phyloP scores from a whole-genome alignment of 2,797 vertebrate genomes.

The Anolis apletophallus region DNA sequence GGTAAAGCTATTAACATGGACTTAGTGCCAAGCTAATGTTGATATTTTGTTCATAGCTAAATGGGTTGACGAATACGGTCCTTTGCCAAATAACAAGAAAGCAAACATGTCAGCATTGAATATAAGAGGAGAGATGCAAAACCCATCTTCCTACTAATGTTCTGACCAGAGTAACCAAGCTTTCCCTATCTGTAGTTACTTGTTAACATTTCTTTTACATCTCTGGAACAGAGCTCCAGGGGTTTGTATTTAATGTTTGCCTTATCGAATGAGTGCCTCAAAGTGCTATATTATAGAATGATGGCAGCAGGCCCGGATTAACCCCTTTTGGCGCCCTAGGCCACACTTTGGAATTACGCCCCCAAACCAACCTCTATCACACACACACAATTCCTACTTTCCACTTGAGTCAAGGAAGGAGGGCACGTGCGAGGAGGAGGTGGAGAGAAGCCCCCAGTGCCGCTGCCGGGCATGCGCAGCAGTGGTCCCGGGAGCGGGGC shows the following conservation, averaged over 20 bases:
- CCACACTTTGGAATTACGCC: too few species aligned
- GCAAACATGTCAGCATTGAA: background rate
- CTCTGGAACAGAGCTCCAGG: background rate
- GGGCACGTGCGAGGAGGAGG: too few species aligned
- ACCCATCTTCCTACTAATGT: background rate
- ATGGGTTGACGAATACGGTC: background rate
- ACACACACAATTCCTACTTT: too few species aligned
- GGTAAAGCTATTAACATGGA: slow-evolving; percentile 81
- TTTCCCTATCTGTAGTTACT: accelerated
- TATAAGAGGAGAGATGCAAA: background rate
- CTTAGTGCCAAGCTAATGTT: slow-evolving; percentile 30
- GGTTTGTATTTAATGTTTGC: background rate
- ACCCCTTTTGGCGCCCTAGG: too few species aligned
- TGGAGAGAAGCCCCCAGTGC: too few species aligned
- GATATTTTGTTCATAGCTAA: too few species aligned
- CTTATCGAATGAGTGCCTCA: accelerated
- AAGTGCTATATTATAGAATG: background rate
- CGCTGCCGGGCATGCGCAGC: too few species aligned
- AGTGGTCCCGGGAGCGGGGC: too few species aligned
- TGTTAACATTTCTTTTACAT: accelerated
- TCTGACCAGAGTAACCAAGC: background rate
- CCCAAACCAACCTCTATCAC: too few species aligned
- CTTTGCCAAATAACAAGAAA: too few species aligned
- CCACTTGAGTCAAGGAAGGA: too few species aligned
- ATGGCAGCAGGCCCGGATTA: too few species aligned